Percentiles rank a stretch among this genome's conserved stretches.
Evolutionary conservation across 1,140 invertebrate species (phyloP).

Genomic region (Eriocheir sinensis): DNA sequence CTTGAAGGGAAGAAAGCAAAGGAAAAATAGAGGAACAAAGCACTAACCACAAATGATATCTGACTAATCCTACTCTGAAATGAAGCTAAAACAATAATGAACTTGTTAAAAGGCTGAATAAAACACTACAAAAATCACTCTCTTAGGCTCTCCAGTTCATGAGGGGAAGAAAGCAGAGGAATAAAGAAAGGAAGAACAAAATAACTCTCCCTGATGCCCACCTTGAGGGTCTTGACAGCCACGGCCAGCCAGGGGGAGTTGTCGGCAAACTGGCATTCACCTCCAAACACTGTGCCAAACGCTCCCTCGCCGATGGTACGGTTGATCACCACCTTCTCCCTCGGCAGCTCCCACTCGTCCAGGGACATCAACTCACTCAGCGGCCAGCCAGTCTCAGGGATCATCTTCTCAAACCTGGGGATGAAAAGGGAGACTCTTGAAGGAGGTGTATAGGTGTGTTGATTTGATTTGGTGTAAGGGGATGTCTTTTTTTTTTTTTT

Average conservation of each 20-base stretch:
- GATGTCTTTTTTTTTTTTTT: too few species aligned
- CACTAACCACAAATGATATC: too few species aligned
- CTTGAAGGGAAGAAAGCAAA: too few species aligned
- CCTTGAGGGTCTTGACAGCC: conserved; percentile 94
- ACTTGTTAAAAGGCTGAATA: too few species aligned
- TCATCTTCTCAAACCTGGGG: conserved; percentile 78
- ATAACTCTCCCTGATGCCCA: background rate
- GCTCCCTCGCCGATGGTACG: conserved; percentile 93
- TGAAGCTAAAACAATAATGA: too few species aligned
- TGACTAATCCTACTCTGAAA: too few species aligned
- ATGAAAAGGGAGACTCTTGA: background rate
- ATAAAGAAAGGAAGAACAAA: background rate
- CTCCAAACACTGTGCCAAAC: conserved; percentile 93
- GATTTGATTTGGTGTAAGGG: too few species aligned
- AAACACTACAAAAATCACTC: too few species aligned
- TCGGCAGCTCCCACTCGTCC: conserved; percentile 93
- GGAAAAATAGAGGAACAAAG: too few species aligned
- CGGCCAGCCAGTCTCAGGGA: conserved; percentile 88
- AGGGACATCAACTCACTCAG: conserved; percentile 86
- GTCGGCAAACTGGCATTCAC: conserved; percentile 85
- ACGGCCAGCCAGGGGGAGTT: conserved; percentile 83
- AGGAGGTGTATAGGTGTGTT: background rate
- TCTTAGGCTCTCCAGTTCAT: too few species aligned
- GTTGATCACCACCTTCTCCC: conserved; percentile 94
- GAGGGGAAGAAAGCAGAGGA: too few species aligned